Percentiles rank a stretch among this genome's conserved stretches.
These are phyloP conservation scores for Ispidina picta DNA, from an alignment of 2,797 vertebrate species.

Conservation along the genomic window DNA sequence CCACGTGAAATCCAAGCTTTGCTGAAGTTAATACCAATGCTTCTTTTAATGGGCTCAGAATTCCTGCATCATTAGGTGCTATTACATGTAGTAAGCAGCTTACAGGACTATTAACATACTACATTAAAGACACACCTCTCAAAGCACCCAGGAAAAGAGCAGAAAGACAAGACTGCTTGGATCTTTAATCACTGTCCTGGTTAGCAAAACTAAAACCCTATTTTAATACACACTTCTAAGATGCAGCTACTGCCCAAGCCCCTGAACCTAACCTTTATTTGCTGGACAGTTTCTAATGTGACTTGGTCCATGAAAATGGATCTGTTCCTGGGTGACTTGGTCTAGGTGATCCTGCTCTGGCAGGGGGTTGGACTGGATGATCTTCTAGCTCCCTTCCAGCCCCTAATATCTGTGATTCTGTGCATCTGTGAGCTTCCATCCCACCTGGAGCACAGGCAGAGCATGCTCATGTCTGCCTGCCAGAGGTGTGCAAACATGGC, in stretches of 20 bases:
- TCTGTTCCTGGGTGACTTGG: no score
- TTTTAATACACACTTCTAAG: neutral
- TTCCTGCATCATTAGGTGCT: slow-evolving; percentile 4
- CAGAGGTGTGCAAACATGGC: neutral
- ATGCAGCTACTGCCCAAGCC: neutral
- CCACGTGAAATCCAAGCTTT: neutral
- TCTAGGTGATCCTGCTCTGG: no score
- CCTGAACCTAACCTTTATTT: neutral
- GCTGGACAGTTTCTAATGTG: neutral
- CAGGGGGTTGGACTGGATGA: no score
- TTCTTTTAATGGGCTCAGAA: neutral
- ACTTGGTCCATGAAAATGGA: neutral
- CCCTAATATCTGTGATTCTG: no score
- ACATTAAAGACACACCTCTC: neutral
- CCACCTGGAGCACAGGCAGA: neutral
- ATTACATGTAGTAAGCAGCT: neutral
- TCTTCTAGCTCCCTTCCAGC: no score
- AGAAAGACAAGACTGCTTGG: neutral
- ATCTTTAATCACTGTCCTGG: neutral
- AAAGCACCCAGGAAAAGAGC: neutral
- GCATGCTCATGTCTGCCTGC: neutral
- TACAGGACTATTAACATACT: neutral
- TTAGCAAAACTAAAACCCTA: neutral
- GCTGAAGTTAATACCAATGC: neutral
- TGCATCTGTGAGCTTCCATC: neutral